Percentiles rank a stretch among this genome's conserved stretches.
Evolutionary conservation across 2,113 vertebrate species (phyloP).

Genomic region (Rhizomys pruinosus): DNA sequence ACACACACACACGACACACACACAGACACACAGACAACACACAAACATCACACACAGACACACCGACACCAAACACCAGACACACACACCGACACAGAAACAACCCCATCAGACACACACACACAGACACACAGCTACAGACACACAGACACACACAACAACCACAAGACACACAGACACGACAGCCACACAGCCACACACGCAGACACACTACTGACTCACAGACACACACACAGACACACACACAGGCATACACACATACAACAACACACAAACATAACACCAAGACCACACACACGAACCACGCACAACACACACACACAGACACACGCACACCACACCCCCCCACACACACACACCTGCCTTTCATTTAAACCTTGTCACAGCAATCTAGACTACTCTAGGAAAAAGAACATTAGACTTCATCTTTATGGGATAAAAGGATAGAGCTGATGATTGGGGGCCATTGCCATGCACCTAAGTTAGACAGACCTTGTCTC

Average conservation of each 20-base stretch:
- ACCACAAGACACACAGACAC: not conserved
- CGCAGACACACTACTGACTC: not conserved
- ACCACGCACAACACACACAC: not conserved
- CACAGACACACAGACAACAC: not conserved
- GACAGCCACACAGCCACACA: not conserved
- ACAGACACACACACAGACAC: not conserved
- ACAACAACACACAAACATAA: too few relatives aligned
- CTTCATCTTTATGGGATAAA: not conserved
- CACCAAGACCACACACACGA: not conserved
- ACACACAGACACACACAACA: not conserved
- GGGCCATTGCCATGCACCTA: not conserved
- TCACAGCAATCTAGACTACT: not conserved
- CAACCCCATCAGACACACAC: not conserved
- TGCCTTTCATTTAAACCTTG: not conserved
- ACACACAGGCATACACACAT: not conserved
- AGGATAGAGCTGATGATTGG: not conserved
- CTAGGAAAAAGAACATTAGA: not conserved
- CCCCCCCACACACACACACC: not conserved
- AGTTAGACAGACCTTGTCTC: not conserved
- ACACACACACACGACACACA: not conserved
- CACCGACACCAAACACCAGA: not conserved
- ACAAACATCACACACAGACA: not conserved
- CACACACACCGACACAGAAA: not conserved
- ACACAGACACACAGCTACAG: not conserved
- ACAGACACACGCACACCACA: not conserved